Evolutionary conservation across 2,888 invertebrate genomes (phyloP), one percentile per base, ranked within the genome.

Genomic region (Strigamia maritima): DNA sequence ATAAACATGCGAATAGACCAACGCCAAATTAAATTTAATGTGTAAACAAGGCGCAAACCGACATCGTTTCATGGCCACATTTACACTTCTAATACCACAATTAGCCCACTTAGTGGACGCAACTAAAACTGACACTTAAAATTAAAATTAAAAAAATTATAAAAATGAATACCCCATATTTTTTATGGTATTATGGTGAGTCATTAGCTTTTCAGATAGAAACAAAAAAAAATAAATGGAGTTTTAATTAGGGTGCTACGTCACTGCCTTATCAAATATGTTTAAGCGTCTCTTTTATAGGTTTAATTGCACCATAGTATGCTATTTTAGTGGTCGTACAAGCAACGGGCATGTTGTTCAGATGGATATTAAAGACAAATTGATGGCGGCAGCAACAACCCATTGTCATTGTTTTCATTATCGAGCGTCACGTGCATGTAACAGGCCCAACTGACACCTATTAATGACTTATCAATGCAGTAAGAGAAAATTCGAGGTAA

Each of bases 301-400:
- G 75, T 44, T 79, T 79, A 79, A 79, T 79, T 79, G 74, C 74
- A 79, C 79, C 28, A 74, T 79, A 38, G 38, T 70, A 70, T 79
- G 79, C 79, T 74, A 79, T 79, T 79, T 49, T 79, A 24, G 79
- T n/a, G 49, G 74, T 79, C 74, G 74, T 79, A 79, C 75, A 79
- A 74, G 74, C 79, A 74, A 79, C 74, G 35, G 75, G 79, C 79
- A 74, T 75, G 74, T 40, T 79, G 79, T 79, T 79, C 49, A 12
- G 74, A 79, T 70, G 70, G 40, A 44, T 74, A 79, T 75, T 79
- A 79, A 79, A 79, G 22, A 44, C 79, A 38, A 79, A 70, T 79
- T 79, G 79, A 79, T 79, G 40, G 79, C 49, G 77, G 77, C 44
- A 40, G 77, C 44, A 28, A 49, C 44, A 49, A 77, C 70, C 54